Conservation (phyloP, 2,113 vertebrate species). For the Heloderma charlesbogerti region DNA sequence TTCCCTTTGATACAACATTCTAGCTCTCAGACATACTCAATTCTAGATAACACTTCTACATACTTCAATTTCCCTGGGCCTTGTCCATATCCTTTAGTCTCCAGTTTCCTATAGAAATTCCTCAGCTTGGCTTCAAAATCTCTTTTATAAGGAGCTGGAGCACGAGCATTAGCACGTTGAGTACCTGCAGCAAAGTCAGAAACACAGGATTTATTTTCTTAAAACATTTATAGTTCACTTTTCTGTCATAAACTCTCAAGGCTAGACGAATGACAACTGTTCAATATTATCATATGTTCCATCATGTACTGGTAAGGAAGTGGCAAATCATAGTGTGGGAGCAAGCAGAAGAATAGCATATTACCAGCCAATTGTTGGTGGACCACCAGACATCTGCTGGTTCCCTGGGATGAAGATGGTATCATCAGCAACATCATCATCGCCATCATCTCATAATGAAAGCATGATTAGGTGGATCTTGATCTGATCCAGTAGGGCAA, state of each 20-base stretch:
- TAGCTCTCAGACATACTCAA: conserved; percentile 41
- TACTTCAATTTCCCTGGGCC: conserved; percentile 99
- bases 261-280: background rate
- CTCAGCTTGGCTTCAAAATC: conserved; percentile 99
- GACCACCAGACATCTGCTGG: background rate
- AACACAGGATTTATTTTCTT: background rate
- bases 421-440: too few species aligned
- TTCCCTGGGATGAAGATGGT: background rate
- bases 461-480: background rate
- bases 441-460: background rate
- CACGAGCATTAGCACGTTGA: conserved; percentile 94
- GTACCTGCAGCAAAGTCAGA: conserved; percentile 84
- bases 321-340: background rate
- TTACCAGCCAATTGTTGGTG: background rate
- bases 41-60: conserved; percentile 49
- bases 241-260: conserved; percentile 6
- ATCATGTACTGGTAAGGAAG: conserved; percentile 7
- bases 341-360: background rate
- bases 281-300: background rate
- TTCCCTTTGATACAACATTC: background rate
- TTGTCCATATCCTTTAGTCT: conserved; percentile 98
- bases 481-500: background rate
- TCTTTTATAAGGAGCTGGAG: conserved; percentile 96
- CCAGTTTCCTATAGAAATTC: conserved; percentile 98
- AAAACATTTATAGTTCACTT: background rate